A percentile compares a stretch with the other conserved stretches of the same genome.
Evolutionary conservation across 1,140 invertebrate species (phyloP).

Genomic region (Penaeus indicus): DNA sequence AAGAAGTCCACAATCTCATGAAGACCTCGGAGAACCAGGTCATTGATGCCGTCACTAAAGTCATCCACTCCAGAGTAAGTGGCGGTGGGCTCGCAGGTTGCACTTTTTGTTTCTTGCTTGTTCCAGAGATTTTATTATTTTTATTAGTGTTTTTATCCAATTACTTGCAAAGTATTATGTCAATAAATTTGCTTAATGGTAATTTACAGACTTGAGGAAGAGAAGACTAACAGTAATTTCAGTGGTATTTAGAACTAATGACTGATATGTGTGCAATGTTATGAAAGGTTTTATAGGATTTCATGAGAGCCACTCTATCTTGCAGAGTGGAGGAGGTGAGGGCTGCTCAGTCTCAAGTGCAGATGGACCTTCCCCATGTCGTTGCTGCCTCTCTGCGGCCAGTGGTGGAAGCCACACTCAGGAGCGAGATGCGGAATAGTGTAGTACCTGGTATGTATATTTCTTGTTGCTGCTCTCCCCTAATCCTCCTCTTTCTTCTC

Average conservation of each 20-base stretch:
- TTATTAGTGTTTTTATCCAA: too few relatives aligned
- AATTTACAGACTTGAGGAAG: too few relatives aligned
- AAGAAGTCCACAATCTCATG: constrained; percentile 33
- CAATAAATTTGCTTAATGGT: too few relatives aligned
- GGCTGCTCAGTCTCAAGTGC: constrained; percentile 38
- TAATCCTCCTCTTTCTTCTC: neutral
- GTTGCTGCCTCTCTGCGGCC: constrained; percentile 42
- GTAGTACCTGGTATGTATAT: constrained; percentile 35
- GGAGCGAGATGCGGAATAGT: constrained; percentile 39
- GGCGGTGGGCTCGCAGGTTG: too few relatives aligned
- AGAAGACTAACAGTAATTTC: too few relatives aligned
- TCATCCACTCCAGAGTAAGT: constrained; percentile 52
- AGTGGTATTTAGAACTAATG: too few relatives aligned
- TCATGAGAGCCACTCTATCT: neutral
- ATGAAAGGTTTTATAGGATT: neutral
- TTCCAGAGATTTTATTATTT: neutral
- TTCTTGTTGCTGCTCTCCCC: neutral
- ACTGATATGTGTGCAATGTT: neutral
- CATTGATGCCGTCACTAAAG: constrained; percentile 43
- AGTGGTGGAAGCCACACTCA: constrained; percentile 46
- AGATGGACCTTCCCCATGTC: constrained; percentile 46
- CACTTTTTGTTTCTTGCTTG: neutral
- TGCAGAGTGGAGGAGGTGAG: constrained; percentile 54
- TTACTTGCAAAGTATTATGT: too few relatives aligned
- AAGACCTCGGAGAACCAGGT: constrained; percentile 41